These are phyloP conservation scores for Thysanoteuthis rhombus DNA, from an alignment of 2,888 invertebrate genomes.

Conservation along the genomic window DNA sequence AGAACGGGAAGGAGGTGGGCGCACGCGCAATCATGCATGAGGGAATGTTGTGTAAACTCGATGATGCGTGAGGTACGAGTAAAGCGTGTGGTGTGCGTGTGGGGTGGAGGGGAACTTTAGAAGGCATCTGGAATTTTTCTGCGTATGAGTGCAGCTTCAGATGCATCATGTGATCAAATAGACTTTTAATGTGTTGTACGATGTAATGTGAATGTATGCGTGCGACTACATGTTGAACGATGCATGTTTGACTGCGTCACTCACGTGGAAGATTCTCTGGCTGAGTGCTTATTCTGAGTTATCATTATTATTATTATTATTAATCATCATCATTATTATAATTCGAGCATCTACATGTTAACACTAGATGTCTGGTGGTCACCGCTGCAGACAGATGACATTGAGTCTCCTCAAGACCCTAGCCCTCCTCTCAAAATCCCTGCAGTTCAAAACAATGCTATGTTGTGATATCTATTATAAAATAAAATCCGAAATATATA, in stretches of 20 bases:
- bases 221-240: not conserved
- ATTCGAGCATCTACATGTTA: too few relatives aligned
- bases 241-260: not conserved
- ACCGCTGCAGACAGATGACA: too few relatives aligned
- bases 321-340: too few relatives aligned
- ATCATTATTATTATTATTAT: too few relatives aligned
- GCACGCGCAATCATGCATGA: not conserved
- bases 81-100: not conserved
- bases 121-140: not conserved
- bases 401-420: too few relatives aligned
- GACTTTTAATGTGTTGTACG: not conserved
- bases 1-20: not conserved
- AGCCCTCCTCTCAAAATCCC: too few relatives aligned
- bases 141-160: not conserved
- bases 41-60: not conserved
- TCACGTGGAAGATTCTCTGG: not conserved
- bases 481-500: not conserved
- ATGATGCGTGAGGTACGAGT: not conserved
- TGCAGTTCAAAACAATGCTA: too few relatives aligned
- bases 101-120: not conserved
- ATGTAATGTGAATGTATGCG: not conserved
- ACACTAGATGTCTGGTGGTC: too few relatives aligned
- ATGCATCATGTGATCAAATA: not conserved
- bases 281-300: too few relatives aligned
- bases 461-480: too few relatives aligned